Base-by-base conservation (phyloP, 2,888 invertebrate genomes). In the Agonum fuliginosum region DNA sequence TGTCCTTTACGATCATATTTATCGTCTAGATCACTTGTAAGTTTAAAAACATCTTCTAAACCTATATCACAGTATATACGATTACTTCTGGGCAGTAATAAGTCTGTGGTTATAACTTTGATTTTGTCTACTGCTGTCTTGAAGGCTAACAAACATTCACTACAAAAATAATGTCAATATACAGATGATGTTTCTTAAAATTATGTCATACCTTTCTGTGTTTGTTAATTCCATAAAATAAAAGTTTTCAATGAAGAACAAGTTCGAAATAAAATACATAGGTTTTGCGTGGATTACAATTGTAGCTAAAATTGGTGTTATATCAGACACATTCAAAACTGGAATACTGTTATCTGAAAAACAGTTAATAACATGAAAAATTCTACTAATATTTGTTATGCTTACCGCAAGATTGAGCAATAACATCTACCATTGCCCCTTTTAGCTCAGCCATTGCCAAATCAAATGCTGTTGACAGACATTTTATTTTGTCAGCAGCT, bases 361-460 rank as follows among this genome's bases (percentile, higher is more conserved):
- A 34, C 37, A 8, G 30, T 51, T 30, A 54, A 54, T 54, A 3
- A 17, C 14, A 19, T 17, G 5, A 51, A 51, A 51, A 51, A 51
- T 51, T 34, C 34, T 34, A 34, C 8, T 34, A n/a, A n/a, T n/a
- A n/a, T n/a, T n/a, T n/a, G n/a, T n/a, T 22, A 8, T 69, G 14
- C 30, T 67, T 67, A 85, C 85, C 84, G 70, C 84, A 82, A 73
- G 82, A 82, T 79, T 83, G 82, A 3, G 85, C 83, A 77, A 86
- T 85, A 5, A 86, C 82, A 37, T 86, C 86, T 12, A 87, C 86
- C 17, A 88, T 81, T 1, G 86, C 87, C 12, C 85, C 84, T 82
- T 89, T 89, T 8, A 88, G 81, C 82, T 88, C 88, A 4, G 88
- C 88, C 72, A 86, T 84, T 71, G 87, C 84, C n/a, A 88, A 81